These are phyloP conservation scores for Oxyscelio sp. DNA, from an alignment of 2,888 invertebrate species.

Conservation along the genomic window DNA sequence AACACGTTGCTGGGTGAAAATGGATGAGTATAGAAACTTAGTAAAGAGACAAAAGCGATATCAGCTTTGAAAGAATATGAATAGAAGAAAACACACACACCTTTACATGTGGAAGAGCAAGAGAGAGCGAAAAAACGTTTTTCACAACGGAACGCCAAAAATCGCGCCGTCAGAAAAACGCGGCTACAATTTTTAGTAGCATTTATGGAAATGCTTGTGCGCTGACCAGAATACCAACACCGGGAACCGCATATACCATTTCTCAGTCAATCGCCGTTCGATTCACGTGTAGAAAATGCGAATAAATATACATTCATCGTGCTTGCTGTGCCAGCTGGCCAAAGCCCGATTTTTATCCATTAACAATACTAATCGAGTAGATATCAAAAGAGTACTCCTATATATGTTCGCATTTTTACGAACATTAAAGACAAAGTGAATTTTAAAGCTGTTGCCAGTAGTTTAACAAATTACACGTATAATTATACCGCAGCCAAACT, in stretches of 20 bases:
- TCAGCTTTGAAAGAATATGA: slow-evolving; percentile 45
- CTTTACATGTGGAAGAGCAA: neutral
- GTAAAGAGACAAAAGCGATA: slow-evolving; percentile 67
- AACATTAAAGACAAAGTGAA: neutral
- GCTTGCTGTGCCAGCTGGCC: slow-evolving; percentile 39
- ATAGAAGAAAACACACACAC: slow-evolving; percentile 38
- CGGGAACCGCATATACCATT: slow-evolving; percentile 56
- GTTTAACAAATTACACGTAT: too few relatives aligned
- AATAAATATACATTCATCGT: slow-evolving; percentile 64
- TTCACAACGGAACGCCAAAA: slow-evolving; percentile 49
- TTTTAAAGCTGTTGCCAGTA: too few relatives aligned
- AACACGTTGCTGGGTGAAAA: slow-evolving; percentile 69
- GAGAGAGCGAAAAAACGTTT: slow-evolving; percentile 43
- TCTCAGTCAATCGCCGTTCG: slow-evolving; percentile 72
- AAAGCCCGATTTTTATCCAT: slow-evolving; percentile 48
- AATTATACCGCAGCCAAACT: too few relatives aligned
- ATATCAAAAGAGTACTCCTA: too few relatives aligned
- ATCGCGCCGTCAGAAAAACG: slow-evolving; percentile 53
- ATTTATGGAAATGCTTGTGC: slow-evolving; percentile 69
- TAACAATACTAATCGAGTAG: slow-evolving; percentile 48
- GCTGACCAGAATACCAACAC: slow-evolving; percentile 71
- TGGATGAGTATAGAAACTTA: slow-evolving; percentile 69
- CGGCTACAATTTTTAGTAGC: slow-evolving; percentile 66
- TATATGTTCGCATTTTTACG: slow-evolving; percentile 4
- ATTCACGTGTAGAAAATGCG: slow-evolving; percentile 65